Evolutionary conservation across 2,113 vertebrate genomes (phyloP).

Genomic region (Campylorhamphus procurvoides): DNA sequence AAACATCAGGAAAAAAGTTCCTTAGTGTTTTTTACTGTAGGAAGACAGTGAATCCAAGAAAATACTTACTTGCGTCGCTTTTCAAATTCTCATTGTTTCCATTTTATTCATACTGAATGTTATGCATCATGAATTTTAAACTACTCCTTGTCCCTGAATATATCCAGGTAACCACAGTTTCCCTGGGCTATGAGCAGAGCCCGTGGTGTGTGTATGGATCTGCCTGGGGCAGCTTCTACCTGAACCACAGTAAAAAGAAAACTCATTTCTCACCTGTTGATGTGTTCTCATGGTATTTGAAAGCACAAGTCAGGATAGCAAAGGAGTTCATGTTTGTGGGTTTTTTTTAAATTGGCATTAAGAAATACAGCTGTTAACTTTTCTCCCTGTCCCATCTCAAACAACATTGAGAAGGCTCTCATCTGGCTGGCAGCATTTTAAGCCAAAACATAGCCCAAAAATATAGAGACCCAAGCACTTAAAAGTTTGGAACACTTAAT

Average conservation of each 20-base stretch:
- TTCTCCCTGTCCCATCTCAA: neutral
- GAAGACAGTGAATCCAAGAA: neutral
- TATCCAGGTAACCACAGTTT: neutral
- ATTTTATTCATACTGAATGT: neutral
- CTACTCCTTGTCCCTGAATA: neutral
- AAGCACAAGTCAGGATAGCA: neutral
- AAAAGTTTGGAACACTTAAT: neutral
- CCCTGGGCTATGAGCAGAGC: neutral
- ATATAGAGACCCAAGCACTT: neutral
- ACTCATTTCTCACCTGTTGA: neutral
- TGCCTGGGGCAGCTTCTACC: neutral
- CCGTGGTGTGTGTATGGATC: accelerated
- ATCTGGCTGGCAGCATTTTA: neutral
- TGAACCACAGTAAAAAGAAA: neutral
- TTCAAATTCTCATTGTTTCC: neutral
- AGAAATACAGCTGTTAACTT: neutral
- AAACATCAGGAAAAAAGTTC: neutral
- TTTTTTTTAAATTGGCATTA: neutral
- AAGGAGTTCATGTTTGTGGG: neutral
- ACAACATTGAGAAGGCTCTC: neutral
- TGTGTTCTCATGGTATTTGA: neutral
- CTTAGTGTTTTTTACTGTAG: neutral
- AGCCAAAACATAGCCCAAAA: neutral
- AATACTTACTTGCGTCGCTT: neutral
- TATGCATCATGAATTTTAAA: neutral